Conservation (phyloP, 2,888 invertebrate species). For the Bombylius major region DNA sequence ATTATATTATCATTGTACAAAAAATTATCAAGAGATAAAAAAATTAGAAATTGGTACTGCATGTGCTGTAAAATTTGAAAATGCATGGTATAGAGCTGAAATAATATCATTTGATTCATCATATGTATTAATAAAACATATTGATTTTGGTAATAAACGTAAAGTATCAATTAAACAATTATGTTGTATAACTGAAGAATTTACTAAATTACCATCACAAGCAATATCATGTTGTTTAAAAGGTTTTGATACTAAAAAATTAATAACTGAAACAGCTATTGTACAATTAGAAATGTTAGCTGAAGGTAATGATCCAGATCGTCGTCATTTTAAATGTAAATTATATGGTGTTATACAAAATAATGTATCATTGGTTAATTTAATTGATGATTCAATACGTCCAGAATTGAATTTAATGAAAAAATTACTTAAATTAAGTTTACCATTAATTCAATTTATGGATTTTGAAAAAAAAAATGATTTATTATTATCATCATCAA, state of each 20-base stretch:
- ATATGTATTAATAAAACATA: slow-evolving; percentile 62
- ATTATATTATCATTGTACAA: slow-evolving; percentile 47
- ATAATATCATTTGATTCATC: slow-evolving; percentile 48
- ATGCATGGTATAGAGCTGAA: slow-evolving; percentile 83
- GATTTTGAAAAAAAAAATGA: slow-evolving; percentile 28
- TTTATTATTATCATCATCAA: background rate
- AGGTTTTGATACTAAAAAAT: slow-evolving; percentile 38
- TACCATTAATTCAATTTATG: slow-evolving; percentile 34
- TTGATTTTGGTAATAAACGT: slow-evolving; percentile 94
- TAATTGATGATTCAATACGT: slow-evolving; percentile 40
- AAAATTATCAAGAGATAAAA: slow-evolving; percentile 36
- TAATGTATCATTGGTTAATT: slow-evolving; percentile 36
- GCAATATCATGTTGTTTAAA: slow-evolving; percentile 67
- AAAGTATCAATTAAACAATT: slow-evolving; percentile 48
- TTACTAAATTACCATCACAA: slow-evolving; percentile 55
- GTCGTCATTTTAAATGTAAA: slow-evolving; percentile 32
- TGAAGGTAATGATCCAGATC: slow-evolving; percentile 39
- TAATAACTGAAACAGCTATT: slow-evolving; percentile 26
- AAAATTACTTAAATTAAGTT: slow-evolving; percentile 38
- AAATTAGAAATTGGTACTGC: slow-evolving; percentile 44
- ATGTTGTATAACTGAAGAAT: slow-evolving; percentile 49
- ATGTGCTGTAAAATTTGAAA: slow-evolving; percentile 67
- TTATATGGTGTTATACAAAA: slow-evolving; percentile 26
- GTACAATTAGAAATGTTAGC: slow-evolving; percentile 53
- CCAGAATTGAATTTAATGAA: slow-evolving; percentile 47